phyloP scores from a whole-genome alignment of 2,888 invertebrate genomes.

The Pammene aurita region DNA sequence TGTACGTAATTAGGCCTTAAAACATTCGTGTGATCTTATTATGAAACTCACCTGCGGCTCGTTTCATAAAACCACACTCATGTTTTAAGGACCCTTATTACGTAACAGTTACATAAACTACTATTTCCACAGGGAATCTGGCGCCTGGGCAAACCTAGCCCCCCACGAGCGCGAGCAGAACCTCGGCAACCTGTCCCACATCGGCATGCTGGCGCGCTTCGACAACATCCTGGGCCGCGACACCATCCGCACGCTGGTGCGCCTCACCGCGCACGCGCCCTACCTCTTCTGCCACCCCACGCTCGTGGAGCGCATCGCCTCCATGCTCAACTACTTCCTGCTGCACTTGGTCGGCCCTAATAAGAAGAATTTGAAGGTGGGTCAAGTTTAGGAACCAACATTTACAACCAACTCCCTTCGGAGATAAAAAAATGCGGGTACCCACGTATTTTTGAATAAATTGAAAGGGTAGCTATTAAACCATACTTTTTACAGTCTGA shows the following conservation, averaged over 20 bases:
- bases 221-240: constrained; percentile 96
- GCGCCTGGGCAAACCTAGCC: constrained; percentile 89
- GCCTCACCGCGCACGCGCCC: constrained; percentile 89
- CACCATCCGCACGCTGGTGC: constrained; percentile 92
- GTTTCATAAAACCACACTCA: no score
- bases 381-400: no score
- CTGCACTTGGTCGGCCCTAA: constrained; percentile 95
- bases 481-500: no score
- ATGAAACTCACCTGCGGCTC: no score
- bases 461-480: no score
- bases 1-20: no score
- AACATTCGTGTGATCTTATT: no score
- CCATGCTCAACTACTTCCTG: constrained; percentile 98
- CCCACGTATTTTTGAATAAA: no score
- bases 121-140: constrained; percentile 82
- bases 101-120: no score
- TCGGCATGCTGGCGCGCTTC: constrained; percentile 93
- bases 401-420: no score
- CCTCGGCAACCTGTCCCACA: constrained; percentile 87
- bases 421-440: no score
- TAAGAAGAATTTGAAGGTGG: constrained; percentile 93
- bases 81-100: no score
- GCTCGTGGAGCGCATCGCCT: constrained; percentile 95
- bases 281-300: constrained; percentile 94
- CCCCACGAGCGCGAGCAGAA: constrained; percentile 89